Conservation (phyloP, 2,113 vertebrate genomes). For the Pithys albifrons region DNA sequence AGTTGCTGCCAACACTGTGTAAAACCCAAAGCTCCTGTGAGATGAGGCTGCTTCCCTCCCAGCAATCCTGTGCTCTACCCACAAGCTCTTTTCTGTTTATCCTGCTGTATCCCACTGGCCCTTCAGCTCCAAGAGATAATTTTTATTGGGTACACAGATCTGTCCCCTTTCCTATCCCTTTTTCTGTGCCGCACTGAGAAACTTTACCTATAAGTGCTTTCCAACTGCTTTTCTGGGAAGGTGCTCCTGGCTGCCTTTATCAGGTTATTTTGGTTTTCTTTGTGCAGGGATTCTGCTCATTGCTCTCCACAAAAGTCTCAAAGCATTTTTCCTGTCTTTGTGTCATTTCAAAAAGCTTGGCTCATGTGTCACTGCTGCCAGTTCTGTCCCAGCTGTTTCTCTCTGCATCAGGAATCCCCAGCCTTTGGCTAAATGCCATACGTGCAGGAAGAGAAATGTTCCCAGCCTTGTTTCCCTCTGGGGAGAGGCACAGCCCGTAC, state of each 20-base stretch:
- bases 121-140: fast-evolving
- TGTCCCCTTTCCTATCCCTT: not conserved
- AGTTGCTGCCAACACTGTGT: not conserved
- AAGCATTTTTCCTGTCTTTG: not conserved
- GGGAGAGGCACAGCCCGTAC: not conserved
- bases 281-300: not conserved
- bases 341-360: not conserved
- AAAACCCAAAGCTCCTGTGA: not conserved
- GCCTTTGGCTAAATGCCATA: not conserved
- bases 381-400: not conserved
- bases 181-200: not conserved
- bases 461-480: not conserved
- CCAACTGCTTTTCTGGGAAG: not conserved
- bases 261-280: not conserved
- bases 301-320: not conserved
- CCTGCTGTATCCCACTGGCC: no score
- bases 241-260: fast-evolving
- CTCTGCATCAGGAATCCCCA: not conserved
- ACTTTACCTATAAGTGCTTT: not conserved
- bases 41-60: not conserved
- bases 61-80: not conserved
- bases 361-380: not conserved
- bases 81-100: not conserved
- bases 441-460: not conserved
- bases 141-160: not conserved